Base-by-base conservation (phyloP, 2,888 invertebrate species). In the Hyles lineata region DNA sequence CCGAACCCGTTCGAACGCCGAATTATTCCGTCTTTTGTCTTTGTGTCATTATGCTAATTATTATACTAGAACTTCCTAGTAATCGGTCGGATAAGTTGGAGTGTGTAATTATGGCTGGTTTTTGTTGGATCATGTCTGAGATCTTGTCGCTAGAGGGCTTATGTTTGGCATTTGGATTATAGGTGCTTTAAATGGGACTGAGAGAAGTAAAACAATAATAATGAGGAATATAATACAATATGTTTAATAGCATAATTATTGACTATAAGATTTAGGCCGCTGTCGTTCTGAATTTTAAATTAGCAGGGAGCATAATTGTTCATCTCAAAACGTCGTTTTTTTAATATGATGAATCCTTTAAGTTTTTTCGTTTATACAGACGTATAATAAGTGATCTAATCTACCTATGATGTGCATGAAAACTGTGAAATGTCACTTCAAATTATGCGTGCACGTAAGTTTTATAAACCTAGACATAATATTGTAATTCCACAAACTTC, bases 21-120 rank as follows among this genome's bases (percentile, higher is more conserved):
- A 73, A 73, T 73, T 73, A 73, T 70, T 69, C 60, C 60, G 70
- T 73, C 72, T 70, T 70, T 73, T 73, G 72, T 73, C 72, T 60
- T 73, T 73, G 23, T 69, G 70, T 73, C 69, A 73, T 73, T 73
- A 73, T 73, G 67, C 43, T 67, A 67, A 62, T 62, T 71, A 71
- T 61, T 63, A 63, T 71, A 55, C 55, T 50, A 70, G 55, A 70
- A 52, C 61, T 32, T 71, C 52, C 58, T 70, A 55, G 58, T 70
- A 67, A 50, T 67, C 67, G 43, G 23, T 67, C 62, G n/a, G 67
- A 15, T 50, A 43, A 67, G 43, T 43, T 43, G 11, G 23, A 43
- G 67, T 67, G 9, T 67, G 67, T 67, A 43, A 67, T 67, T 67
- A 67, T 6, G 23, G 67, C 23, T 17, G 23, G 43, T 67, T 67